A percentile compares a stretch with the other conserved stretches of the same genome.
Evolutionary conservation across 2,888 invertebrate genomes (phyloP).

Genomic region (Hermodice carunculata): DNA sequence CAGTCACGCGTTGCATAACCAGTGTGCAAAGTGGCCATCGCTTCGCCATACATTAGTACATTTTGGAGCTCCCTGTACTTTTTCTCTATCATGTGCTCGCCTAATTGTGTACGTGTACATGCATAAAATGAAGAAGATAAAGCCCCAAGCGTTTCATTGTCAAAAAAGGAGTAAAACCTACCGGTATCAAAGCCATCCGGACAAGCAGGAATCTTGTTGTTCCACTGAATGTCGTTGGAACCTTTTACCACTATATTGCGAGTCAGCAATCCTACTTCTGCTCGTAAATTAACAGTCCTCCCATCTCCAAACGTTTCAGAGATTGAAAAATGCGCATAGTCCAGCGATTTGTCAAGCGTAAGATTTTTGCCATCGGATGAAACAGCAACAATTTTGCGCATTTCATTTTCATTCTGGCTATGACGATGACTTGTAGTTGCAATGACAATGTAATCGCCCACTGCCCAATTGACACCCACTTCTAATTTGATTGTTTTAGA

Average conservation of each 20-base stretch:
- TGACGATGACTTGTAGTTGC: slow-evolving; percentile 60
- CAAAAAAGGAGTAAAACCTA: too few species aligned
- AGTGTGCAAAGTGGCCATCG: too few species aligned
- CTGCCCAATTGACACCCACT: slow-evolving; percentile 54
- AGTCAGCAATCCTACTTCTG: slow-evolving; percentile 63
- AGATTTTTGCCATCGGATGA: slow-evolving; percentile 51
- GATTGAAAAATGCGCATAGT: slow-evolving; percentile 51
- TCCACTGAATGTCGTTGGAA: slow-evolving; percentile 54
- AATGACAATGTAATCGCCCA: slow-evolving; percentile 62
- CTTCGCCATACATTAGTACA: too few species aligned
- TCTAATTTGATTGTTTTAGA: slow-evolving; percentile 46
- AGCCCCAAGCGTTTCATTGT: too few species aligned
- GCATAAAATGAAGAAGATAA: too few species aligned
- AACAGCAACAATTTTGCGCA: slow-evolving; percentile 48
- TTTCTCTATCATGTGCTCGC: too few species aligned
- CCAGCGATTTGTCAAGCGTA: slow-evolving; percentile 46
- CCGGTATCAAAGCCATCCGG: slow-evolving; percentile 63
- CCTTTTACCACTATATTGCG: slow-evolving; percentile 63
- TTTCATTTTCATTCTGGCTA: slow-evolving; percentile 60
- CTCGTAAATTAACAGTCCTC: slow-evolving; percentile 49
- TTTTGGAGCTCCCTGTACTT: too few species aligned
- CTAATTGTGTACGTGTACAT: too few species aligned
- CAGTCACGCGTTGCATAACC: too few species aligned
- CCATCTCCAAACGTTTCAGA: slow-evolving; percentile 41
- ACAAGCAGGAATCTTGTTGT: slow-evolving; percentile 58